A percentile compares a stretch with the other conserved stretches of the same genome.
These are phyloP conservation scores for Sebastes diploproa DNA, from an alignment of 2,797 vertebrate genomes.

Conservation along the genomic window DNA sequence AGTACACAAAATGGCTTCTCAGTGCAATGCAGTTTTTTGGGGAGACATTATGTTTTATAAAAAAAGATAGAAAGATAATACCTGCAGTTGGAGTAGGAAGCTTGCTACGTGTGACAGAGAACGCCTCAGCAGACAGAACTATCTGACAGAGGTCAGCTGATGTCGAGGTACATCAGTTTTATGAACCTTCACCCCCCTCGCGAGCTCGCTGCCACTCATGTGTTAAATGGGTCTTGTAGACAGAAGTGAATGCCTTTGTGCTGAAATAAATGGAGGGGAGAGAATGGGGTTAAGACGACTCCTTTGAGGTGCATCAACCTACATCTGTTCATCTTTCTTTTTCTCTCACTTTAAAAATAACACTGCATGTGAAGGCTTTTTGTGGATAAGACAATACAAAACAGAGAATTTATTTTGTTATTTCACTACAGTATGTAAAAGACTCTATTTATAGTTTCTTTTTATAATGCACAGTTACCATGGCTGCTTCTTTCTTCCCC, in stretches of 20 bases:
- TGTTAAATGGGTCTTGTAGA: conserved; percentile 78
- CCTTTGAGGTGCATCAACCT: conserved; percentile 73
- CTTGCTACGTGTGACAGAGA: conserved; percentile 16
- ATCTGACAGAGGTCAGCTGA: conserved; percentile 67
- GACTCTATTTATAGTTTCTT: conserved; percentile 20
- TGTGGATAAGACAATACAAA: conserved; percentile 1
- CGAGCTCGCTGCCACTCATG: conserved; percentile 69
- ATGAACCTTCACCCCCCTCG: conserved; percentile 55
- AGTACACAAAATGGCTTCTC: conserved; percentile 33
- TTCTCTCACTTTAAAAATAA: conserved; percentile 13
- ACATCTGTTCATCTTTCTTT: conserved; percentile 51
- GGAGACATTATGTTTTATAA: background rate
- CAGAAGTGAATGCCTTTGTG: conserved; percentile 71
- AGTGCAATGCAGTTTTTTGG: background rate
- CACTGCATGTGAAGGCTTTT: background rate
- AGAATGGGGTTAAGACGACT: conserved; percentile 72
- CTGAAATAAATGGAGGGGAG: conserved; percentile 71
- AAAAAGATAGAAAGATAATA: background rate
- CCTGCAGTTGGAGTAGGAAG: background rate
- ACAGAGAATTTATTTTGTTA: background rate
- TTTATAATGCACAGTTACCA: conserved; percentile 9
- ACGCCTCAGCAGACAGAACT: conserved; percentile 39
- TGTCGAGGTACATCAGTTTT: conserved; percentile 74
- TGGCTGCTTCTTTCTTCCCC: conserved; percentile 1
- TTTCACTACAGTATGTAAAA: conserved; percentile 13